Percentiles rank a stretch among this genome's conserved stretches.
Conservation (phyloP, 2,113 vertebrate genomes). For the Sturnira hondurensis region DNA sequence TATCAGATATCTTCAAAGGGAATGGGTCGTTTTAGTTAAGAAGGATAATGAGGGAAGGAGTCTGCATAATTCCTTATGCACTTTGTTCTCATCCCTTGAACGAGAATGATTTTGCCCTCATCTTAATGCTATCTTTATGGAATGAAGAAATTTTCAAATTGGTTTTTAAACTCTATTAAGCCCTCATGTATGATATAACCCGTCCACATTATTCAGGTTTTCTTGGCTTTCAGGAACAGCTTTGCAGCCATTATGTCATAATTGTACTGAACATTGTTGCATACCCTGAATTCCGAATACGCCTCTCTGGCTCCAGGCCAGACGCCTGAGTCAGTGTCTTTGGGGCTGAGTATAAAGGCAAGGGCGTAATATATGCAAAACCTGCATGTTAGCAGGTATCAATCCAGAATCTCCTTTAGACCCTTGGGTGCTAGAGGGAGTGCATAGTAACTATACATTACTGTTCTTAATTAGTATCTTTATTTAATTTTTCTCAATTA, state of each 20-base stretch:
- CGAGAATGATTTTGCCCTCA: conserved; percentile 8
- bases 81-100: neutral
- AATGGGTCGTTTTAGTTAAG: conserved; percentile 45
- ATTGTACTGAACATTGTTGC: neutral
- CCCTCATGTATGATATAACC: conserved; percentile 14
- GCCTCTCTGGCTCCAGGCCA: neutral
- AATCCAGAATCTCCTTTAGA: neutral
- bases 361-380: neutral
- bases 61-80: conserved; percentile 20
- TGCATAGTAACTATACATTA: neutral
- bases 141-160: conserved; percentile 49
- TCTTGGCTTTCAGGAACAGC: conserved; percentile 23
- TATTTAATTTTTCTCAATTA: conserved; percentile 23
- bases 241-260: conserved; percentile 45
- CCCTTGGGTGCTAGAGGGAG: neutral
- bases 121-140: conserved; percentile 54
- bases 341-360: neutral
- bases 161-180: conserved; percentile 50
- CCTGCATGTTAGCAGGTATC: neutral
- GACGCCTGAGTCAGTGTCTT: conserved; percentile 53
- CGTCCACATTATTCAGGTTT: neutral
- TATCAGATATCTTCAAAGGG: neutral
- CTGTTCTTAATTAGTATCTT: conserved; percentile 33
- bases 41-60: conserved; percentile 37
- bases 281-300: neutral